Base-by-base conservation (phyloP, 2,888 invertebrate species). In the Corbicula japonica region DNA sequence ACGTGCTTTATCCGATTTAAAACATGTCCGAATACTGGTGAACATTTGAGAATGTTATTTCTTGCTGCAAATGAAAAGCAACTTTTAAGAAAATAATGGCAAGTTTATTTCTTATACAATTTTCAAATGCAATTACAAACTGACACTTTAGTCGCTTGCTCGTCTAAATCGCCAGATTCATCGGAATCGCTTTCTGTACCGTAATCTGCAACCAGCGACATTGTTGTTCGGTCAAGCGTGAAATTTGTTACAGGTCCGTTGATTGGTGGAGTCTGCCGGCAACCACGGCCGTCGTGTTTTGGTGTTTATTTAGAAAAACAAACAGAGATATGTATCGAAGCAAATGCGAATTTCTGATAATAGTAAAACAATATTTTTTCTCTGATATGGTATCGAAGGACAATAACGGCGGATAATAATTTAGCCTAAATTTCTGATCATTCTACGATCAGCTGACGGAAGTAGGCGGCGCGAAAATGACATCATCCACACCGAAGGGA, bases 191-290 rank as follows among this genome's bases (percentile, higher is more conserved):
- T 89, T 69, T 86, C 87, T 56, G 90, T 89, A 6, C 89, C 89
- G 63, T 93, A 92, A 84, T 92, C 91, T 52, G 93, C 92, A 58
- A 92, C 92, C 28, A 92, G 79, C 32, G 92, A 90, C 92, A 92
- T 92, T 73, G 80, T 83, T 28, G 50, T 41, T 60, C 60, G 60
- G 28, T 73, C 35, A 58, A 50, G 58, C 56, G 65, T 65, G 71
- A 76, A 65, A 21, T 23, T 50, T 62, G 63, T 76, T 38, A 62
- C 60, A 32, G 26, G 18, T 15, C n/a, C 32, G 87, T 60, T 85
- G 78, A 87, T 90, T 88, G 88, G 89, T 63, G 73, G 58, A 80
- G 62, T 80, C 54, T 76, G 82, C 87, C 87, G 88, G 87, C 84
- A 79, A 76, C 73, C 62, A 78, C 73, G 58, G 50, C 48, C 61